These are phyloP conservation scores for Tupiocoris notatus DNA, from an alignment of 2,888 invertebrate species.

Conservation along the genomic window DNA sequence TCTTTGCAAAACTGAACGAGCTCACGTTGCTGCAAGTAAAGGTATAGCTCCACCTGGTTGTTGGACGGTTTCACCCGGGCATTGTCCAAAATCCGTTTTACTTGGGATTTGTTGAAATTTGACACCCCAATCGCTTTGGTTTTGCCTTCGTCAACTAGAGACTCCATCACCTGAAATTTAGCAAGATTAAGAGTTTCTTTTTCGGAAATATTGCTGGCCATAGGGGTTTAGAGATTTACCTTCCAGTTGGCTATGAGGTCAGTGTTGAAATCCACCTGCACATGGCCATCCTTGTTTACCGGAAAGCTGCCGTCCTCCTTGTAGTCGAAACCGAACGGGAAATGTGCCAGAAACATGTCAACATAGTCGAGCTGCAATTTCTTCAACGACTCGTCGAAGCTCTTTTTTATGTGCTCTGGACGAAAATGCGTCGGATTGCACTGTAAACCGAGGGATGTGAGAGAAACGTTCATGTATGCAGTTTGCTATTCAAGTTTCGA, in stretches of 20 bases:
- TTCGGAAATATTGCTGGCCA: no score
- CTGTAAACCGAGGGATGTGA: no score
- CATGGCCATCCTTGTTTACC: neutral
- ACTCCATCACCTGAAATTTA: conserved; percentile 69
- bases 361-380: conserved; percentile 68
- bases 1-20: conserved; percentile 63
- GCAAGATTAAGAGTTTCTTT: no score
- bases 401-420: conserved; percentile 65
- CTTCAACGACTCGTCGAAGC: conserved; percentile 63
- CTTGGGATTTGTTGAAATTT: conserved; percentile 72
- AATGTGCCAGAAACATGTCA: conserved; percentile 76
- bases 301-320: neutral
- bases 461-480: no score
- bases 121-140: conserved; percentile 74
- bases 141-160: conserved; percentile 64
- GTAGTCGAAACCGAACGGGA: conserved; percentile 64
- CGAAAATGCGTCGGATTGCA: conserved; percentile 52
- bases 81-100: conserved; percentile 61
- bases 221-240: no score
- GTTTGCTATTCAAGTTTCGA: no score
- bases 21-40: conserved; percentile 70
- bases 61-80: conserved; percentile 69
- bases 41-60: conserved; percentile 72
- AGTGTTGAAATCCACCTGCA: conserved; percentile 14
- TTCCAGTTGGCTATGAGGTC: conserved; percentile 37